phyloP scores from a whole-genome alignment of 53 echinoderm and acorn worm genomes.

The Holothuria scabra region DNA sequence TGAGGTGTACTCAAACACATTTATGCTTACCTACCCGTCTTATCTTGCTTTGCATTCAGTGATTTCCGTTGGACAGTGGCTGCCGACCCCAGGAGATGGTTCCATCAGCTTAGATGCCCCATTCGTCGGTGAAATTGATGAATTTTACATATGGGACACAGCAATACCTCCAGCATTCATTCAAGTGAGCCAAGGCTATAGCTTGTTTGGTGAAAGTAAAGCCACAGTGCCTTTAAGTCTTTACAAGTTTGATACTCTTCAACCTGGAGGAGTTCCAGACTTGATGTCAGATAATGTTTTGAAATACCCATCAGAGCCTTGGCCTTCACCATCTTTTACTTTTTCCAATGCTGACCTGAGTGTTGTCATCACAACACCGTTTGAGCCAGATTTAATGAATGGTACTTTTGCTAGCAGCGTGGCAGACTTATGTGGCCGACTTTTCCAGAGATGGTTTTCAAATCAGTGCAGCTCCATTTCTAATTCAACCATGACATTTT shows the following conservation, averaged over 20 bases:
- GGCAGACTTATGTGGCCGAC: constrained; percentile 56
- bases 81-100: constrained; percentile 63
- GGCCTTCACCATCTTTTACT: constrained; percentile 72
- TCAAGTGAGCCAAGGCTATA: constrained; percentile 55
- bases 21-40: constrained; percentile 36
- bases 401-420: constrained; percentile 48
- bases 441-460: constrained; percentile 46
- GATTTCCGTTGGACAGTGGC: constrained; percentile 83
- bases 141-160: constrained; percentile 75
- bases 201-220: constrained; percentile 56
- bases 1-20: constrained; percentile 55
- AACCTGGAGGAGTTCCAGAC: constrained; percentile 52
- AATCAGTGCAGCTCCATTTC: constrained; percentile 52
- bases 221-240: constrained; percentile 50
- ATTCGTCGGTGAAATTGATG: constrained; percentile 81
- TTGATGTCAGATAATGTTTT: constrained; percentile 59
- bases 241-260: constrained; percentile 73
- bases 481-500: constrained; percentile 69
- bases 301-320: constrained; percentile 62
- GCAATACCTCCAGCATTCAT: constrained; percentile 77
- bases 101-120: constrained; percentile 55
- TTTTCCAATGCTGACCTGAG: constrained; percentile 70
- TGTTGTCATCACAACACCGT: constrained; percentile 50
- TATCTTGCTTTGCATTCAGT: constrained; percentile 55
- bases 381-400: constrained; percentile 56